A percentile compares a stretch with the other conserved stretches of the same genome.
Conservation (phyloP, 2,113 vertebrate species). For the Lepisosteus oculatus region DNA sequence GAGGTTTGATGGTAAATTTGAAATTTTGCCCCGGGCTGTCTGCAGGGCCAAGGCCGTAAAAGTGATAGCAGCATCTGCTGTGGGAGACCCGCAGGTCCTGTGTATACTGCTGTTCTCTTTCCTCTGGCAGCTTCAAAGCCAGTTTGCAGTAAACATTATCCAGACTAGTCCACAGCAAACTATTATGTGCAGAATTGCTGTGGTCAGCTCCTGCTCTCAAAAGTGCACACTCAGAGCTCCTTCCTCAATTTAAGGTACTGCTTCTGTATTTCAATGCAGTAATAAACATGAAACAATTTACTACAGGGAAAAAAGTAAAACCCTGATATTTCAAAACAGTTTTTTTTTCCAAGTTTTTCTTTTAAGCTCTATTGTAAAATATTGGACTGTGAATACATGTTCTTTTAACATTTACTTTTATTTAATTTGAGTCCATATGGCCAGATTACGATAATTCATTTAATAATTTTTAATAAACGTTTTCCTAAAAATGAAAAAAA, state of each 20-base stretch:
- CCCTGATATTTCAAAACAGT: constrained; percentile 47
- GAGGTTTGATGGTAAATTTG: constrained; percentile 73
- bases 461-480: background rate
- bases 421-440: background rate
- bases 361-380: background rate
- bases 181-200: constrained; percentile 42
- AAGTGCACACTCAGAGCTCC: background rate
- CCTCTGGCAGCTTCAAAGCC: constrained; percentile 30
- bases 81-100: constrained; percentile 66
- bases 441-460: too few relatives aligned
- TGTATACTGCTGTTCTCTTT: constrained; percentile 41
- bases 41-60: constrained; percentile 77
- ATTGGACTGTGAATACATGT: background rate
- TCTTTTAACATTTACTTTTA: background rate
- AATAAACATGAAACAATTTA: constrained; percentile 47
- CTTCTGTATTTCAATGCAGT: constrained; percentile 25
- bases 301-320: constrained; percentile 52
- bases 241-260: constrained; percentile 29
- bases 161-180: background rate
- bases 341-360: background rate
- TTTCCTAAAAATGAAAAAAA: background rate
- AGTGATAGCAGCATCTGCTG: constrained; percentile 71
- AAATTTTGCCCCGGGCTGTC: constrained; percentile 82
- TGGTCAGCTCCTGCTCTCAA: background rate
- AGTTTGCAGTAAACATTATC: constrained; percentile 35